These are phyloP conservation scores for Sturmia bella DNA, from an alignment of 2,888 invertebrate species.

Conservation along the genomic window DNA sequence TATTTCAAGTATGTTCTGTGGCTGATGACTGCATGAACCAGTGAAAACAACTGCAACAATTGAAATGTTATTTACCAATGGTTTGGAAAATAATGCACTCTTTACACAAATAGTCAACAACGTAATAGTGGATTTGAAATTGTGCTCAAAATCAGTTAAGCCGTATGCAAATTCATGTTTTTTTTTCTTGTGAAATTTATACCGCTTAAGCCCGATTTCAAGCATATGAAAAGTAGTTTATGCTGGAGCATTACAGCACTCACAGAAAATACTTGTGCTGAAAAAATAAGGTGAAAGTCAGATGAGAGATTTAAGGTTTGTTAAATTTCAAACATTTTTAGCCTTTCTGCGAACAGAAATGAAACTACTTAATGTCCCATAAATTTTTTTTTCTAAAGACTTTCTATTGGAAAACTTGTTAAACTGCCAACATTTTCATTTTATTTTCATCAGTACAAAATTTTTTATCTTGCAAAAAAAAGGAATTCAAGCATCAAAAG, in stretches of 20 bases:
- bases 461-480: constrained; percentile 32
- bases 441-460: constrained; percentile 28
- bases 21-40: constrained; percentile 36
- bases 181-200: neutral
- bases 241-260: constrained; percentile 25
- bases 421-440: constrained; percentile 35
- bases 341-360: too few species aligned
- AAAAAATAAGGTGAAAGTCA: neutral
- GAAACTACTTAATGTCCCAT: constrained; percentile 42
- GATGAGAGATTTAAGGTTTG: neutral
- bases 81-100: constrained; percentile 63
- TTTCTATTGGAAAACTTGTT: neutral
- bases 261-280: neutral
- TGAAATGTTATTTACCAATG: constrained; percentile 64
- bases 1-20: constrained; percentile 51
- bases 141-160: constrained; percentile 59
- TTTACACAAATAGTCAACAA: constrained; percentile 53
- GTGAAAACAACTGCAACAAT: constrained; percentile 52
- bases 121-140: constrained; percentile 45
- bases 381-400: constrained; percentile 35
- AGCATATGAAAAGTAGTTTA: constrained; percentile 18
- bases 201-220: constrained; percentile 13
- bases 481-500: neutral
- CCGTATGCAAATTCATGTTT: constrained; percentile 51
- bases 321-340: constrained; percentile 1